Conservation (phyloP, 2,797 vertebrate species). For the Poecile montanus region DNA sequence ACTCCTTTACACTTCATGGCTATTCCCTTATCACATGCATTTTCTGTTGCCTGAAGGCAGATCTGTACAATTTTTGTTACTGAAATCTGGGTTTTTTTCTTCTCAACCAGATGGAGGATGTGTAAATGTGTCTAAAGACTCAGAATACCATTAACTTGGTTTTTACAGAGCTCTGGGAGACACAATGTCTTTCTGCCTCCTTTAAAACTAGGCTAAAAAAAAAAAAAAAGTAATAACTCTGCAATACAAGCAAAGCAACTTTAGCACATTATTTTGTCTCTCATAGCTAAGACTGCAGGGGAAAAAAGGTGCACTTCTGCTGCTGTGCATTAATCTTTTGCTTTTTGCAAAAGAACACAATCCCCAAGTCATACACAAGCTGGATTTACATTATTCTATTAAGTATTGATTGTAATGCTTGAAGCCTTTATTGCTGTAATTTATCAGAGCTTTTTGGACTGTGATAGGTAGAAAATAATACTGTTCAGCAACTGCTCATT, state of each 20-base stretch:
- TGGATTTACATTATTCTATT: constrained; percentile 69
- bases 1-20: constrained; percentile 65
- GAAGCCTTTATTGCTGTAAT: constrained; percentile 64
- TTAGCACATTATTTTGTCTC: constrained; percentile 28
- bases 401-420: constrained; percentile 63
- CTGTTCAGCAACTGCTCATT: not conserved
- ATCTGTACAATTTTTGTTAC: constrained; percentile 67
- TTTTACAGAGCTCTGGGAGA: constrained; percentile 50
- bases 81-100: constrained; percentile 55
- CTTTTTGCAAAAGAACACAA: constrained; percentile 53
- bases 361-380: constrained; percentile 37
- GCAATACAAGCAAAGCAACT: constrained; percentile 47
- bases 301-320: constrained; percentile 10
- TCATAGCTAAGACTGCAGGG: not conserved
- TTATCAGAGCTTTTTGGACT: constrained; percentile 61
- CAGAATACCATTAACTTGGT: constrained; percentile 62
- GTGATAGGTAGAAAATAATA: constrained; percentile 49
- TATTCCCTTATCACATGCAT: constrained; percentile 69
- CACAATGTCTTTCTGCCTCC: constrained; percentile 34
- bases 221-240: constrained; percentile 35
- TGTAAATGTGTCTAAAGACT: constrained; percentile 74
- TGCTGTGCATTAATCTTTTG: constrained; percentile 35
- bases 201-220: constrained; percentile 49
- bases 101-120: constrained; percentile 63
- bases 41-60: constrained; percentile 72